Evolutionary conservation across 2,888 invertebrate genomes (phyloP), one percentile per base, ranked within the genome.

Genomic region (Mamestra brassicae): DNA sequence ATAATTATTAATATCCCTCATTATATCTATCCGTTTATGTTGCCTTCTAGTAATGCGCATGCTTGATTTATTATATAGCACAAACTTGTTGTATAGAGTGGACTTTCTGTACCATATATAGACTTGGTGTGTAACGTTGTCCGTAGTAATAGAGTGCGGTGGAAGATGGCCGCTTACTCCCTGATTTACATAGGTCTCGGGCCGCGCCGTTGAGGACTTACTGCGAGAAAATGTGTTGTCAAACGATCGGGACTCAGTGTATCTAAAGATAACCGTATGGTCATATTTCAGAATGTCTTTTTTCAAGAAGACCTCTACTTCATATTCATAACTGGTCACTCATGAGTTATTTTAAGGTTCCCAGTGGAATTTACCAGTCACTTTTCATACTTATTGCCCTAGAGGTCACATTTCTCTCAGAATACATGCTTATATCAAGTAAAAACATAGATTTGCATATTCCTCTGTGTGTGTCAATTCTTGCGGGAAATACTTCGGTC

Each of bases 181-280:
- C 74, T 54, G 74, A 79, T 79, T 79, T 83, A 71, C 84, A 81
- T 74, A 80, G 64, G 70, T n/a, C 63, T 55, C 63, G 74, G 57
- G 17, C 54, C 67, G 15, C n/a, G 17, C n/a, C 34, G 38, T 34
- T 26, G 54, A 71, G 10, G 54, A n/a, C 71, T 70, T n/a, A 57
- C 62, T 62, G 4, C 50, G 47, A 61, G 13, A 3, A 13, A 57
- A 78, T 71, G 54, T 65, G 71, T 67, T 68, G 83, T 65, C 64
- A 62, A 65, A 55, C 72, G 65, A 34, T 52, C 4, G 5, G 54
- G 65, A 26, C n/a, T 34, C 61, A 5, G 11, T 50, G 4, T 55
- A 36, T 13, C n/a, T 13, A 45, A 50, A n/a, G 42, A 45, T 71
- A 57, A 71, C 52, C 17, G 50, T 45, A 42, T 71, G 62, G 45